Percentiles rank a stretch among this genome's conserved stretches.
These are phyloP conservation scores for Pseudeuparius sepicola DNA, from an alignment of 2,888 invertebrate species.

Conservation along the genomic window DNA sequence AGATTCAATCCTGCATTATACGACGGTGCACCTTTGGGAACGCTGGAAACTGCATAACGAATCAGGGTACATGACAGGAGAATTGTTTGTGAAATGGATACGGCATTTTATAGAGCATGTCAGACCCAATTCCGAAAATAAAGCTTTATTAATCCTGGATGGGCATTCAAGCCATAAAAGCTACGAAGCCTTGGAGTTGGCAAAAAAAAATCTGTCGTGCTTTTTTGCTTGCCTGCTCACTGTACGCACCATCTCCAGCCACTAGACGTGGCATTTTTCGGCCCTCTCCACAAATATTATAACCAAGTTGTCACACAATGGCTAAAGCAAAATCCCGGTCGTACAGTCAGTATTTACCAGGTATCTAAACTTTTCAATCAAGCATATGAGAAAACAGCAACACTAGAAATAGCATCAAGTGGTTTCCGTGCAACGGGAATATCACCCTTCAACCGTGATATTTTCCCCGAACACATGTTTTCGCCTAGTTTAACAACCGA, in stretches of 20 bases:
- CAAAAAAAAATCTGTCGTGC: constrained; percentile 1
- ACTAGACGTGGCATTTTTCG: constrained; percentile 14
- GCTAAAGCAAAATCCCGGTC: constrained; percentile 13
- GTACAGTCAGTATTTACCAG: constrained; percentile 8
- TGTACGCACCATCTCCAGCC: constrained; percentile 9
- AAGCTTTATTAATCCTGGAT: constrained; percentile 2
- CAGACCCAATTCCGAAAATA: background rate
- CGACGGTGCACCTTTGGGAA: too few species aligned
- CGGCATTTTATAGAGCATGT: too few species aligned
- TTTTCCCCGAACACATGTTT: constrained; percentile 10
- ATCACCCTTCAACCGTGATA: constrained; percentile 1
- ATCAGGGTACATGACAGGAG: constrained; percentile 14
- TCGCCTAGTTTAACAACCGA: constrained; percentile 8
- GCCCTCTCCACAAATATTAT: constrained; percentile 8
- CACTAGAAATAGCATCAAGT: constrained; percentile 2
- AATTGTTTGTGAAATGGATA: constrained; percentile 11
- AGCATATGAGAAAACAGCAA: constrained; percentile 11
- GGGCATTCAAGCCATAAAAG: constrained; percentile 3
- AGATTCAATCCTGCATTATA: too few species aligned
- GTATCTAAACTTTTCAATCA: constrained; percentile 9
- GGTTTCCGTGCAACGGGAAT: constrained; percentile 5
- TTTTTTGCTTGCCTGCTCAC: constrained; percentile 4
- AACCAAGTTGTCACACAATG: constrained; percentile 9
- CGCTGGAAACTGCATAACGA: constrained; percentile 7
- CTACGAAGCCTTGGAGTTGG: constrained; percentile 3